phyloP scores from a whole-genome alignment of 2,888 invertebrate species.

The Neuroscelio doddi region DNA sequence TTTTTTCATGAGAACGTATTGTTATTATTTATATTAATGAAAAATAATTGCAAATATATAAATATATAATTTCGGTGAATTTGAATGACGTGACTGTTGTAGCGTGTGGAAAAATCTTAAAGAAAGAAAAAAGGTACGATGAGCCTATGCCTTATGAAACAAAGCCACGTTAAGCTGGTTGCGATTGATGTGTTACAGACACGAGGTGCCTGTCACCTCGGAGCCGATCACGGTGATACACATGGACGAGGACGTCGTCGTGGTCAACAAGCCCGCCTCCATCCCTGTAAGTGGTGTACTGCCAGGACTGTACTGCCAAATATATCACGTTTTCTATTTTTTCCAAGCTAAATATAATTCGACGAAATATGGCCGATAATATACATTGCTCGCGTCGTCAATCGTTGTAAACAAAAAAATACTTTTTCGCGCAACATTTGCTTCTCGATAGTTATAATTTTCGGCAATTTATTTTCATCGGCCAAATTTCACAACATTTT shows the following conservation, averaged over 20 bases:
- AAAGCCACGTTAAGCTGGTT: constrained; percentile 72
- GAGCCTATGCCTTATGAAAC: constrained; percentile 46
- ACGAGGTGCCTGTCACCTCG: constrained; percentile 99
- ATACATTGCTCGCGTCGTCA: too few species aligned
- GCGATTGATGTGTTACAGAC: constrained; percentile 83
- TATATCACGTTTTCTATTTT: constrained; percentile 42
- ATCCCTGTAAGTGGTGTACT: constrained; percentile 98
- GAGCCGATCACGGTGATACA: constrained; percentile 97
- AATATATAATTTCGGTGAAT: not conserved
- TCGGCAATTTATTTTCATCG: too few species aligned
- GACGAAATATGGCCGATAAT: too few species aligned
- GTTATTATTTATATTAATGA: too few species aligned
- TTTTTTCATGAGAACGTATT: too few species aligned
- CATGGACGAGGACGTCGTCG: constrained; percentile 99
- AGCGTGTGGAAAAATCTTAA: constrained; percentile 11
- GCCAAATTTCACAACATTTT: too few species aligned
- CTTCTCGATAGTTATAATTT: too few species aligned
- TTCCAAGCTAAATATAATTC: too few species aligned
- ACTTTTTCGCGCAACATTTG: not conserved
- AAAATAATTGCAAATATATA: too few species aligned
- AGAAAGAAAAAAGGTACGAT: constrained; percentile 29
- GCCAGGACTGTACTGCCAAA: constrained; percentile 73
- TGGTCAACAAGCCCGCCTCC: constrained; percentile 99
- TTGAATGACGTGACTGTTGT: not conserved
- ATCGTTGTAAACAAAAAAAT: constrained; percentile 11